phyloP scores from a whole-genome alignment of 2,113 vertebrate species.

The Lophotis ruficrista region DNA sequence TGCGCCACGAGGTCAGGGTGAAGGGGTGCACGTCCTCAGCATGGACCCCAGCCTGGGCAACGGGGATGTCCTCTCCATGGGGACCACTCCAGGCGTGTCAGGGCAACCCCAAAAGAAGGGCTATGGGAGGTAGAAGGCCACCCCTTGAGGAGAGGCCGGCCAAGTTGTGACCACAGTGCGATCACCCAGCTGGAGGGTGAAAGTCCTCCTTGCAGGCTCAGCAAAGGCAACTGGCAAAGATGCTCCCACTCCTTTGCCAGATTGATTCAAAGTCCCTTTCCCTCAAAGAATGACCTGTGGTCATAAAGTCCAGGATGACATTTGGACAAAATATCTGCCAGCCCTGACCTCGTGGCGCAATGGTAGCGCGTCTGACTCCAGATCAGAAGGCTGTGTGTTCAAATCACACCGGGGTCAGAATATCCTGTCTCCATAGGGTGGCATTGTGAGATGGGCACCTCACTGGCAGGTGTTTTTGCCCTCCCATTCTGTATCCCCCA shows the following conservation, averaged over 20 bases:
- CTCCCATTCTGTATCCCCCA: background rate
- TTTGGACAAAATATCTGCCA: accelerated
- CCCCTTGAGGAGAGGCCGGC: accelerated
- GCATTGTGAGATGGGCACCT: accelerated
- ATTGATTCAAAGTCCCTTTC: background rate
- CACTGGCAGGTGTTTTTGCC: accelerated
- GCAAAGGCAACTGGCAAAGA: too few species aligned
- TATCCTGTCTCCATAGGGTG: accelerated
- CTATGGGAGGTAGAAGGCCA: background rate
- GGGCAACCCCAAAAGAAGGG: background rate
- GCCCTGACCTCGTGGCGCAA: constrained; percentile 40
- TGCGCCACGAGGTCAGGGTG: background rate
- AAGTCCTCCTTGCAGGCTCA: background rate
- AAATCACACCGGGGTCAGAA: constrained; percentile 59
- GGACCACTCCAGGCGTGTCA: accelerated
- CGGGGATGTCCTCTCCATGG: background rate
- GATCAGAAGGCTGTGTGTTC: constrained; percentile 69
- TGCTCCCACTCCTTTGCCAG: background rate
- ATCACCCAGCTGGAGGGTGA: too few species aligned
- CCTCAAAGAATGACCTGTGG: background rate
- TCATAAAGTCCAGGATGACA: background rate
- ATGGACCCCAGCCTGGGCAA: accelerated
- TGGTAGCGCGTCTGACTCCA: constrained; percentile 63
- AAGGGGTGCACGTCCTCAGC: accelerated
- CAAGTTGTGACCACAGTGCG: accelerated